Conservation (phyloP, 2,888 invertebrate genomes). For the Neoscelio sp. region DNA sequence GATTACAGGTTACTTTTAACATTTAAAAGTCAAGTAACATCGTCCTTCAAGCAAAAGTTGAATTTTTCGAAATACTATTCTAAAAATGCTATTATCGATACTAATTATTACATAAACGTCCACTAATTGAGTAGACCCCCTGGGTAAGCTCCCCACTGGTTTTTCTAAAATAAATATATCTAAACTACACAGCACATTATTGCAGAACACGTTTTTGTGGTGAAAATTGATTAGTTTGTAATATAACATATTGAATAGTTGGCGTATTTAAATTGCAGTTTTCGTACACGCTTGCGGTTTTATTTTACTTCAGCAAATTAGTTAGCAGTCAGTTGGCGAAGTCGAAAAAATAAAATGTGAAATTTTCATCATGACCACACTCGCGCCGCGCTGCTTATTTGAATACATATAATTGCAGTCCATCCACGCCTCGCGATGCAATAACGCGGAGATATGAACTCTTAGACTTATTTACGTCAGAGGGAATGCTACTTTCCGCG, state of each 20-base stretch:
- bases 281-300: constrained; percentile 14
- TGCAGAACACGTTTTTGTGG: constrained; percentile 16
- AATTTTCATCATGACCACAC: constrained; percentile 39
- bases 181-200: background rate
- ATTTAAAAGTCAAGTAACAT: too few relatives aligned
- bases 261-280: constrained; percentile 14
- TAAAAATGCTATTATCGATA: too few relatives aligned
- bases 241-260: constrained; percentile 13
- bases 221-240: constrained; percentile 26
- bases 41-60: too few relatives aligned
- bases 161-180: background rate
- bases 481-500: constrained; percentile 58
- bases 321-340: constrained; percentile 25
- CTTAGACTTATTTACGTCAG: constrained; percentile 59
- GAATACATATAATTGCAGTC: constrained; percentile 61
- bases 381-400: constrained; percentile 47
- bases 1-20: too few relatives aligned
- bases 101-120: background rate
- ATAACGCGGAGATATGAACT: constrained; percentile 57
- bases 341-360: constrained; percentile 35
- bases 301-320: constrained; percentile 42
- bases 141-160: background rate
- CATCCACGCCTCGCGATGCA: constrained; percentile 63
- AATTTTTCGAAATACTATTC: too few relatives aligned
- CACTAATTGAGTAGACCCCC: background rate